These are phyloP conservation scores for Cephalotes varians DNA, from an alignment of 2,888 invertebrate species.

Conservation along the genomic window DNA sequence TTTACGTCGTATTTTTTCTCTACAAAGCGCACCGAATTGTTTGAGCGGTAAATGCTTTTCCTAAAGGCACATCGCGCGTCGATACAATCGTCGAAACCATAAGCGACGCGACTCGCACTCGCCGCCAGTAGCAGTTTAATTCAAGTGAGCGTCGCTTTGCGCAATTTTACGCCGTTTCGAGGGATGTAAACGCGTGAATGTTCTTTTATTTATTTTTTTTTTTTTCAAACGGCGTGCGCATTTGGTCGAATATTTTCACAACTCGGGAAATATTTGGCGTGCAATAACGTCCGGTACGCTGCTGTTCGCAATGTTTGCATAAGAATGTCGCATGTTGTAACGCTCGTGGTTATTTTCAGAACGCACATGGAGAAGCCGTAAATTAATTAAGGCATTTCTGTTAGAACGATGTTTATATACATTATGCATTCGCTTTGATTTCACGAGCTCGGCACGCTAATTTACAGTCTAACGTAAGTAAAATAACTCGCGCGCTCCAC, in stretches of 20 bases:
- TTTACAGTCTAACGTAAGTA: constrained; percentile 26
- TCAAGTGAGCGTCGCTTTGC: constrained; percentile 49
- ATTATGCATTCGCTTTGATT: constrained; percentile 24
- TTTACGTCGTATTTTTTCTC: constrained; percentile 30
- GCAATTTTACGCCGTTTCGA: constrained; percentile 43
- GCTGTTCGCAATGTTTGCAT: constrained; percentile 47
- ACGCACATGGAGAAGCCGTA: constrained; percentile 21
- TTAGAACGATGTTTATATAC: constrained; percentile 21
- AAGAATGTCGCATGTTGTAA: constrained; percentile 47
- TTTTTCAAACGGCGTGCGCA: constrained; percentile 29
- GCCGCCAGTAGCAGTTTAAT: constrained; percentile 31
- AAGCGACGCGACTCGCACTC: constrained; percentile 31
- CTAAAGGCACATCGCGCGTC: constrained; percentile 47
- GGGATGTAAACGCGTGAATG: constrained; percentile 42
- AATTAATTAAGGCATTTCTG: constrained; percentile 49
- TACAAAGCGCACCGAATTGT: constrained; percentile 1
- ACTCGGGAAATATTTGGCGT: constrained; percentile 52
- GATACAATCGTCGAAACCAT: constrained; percentile 43
- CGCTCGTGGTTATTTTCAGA: constrained; percentile 46
- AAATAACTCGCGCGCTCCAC: constrained; percentile 14
- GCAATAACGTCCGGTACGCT: constrained; percentile 36
- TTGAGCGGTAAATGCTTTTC: constrained; percentile 46
- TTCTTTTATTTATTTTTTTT: constrained; percentile 40
- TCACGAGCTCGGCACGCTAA: constrained; percentile 15
- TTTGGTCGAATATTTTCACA: constrained; percentile 53